Percentiles rank a stretch among this genome's conserved stretches.
phyloP scores from a whole-genome alignment of 2,888 invertebrate genomes.

The Osmoderma eremita region DNA sequence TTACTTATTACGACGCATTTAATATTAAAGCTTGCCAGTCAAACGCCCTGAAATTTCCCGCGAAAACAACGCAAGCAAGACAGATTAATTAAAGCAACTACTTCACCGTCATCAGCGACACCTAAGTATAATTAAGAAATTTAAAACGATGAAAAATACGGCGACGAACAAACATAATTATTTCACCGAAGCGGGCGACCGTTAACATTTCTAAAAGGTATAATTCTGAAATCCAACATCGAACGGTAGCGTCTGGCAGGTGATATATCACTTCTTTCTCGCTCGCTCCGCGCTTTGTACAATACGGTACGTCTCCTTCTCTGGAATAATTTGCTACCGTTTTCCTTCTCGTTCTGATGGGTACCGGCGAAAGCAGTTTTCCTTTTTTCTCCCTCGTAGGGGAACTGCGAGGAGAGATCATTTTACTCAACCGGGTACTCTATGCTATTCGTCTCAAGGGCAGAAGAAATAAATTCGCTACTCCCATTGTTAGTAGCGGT shows the following conservation, averaged over 20 bases:
- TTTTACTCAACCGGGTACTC: slow-evolving; percentile 49
- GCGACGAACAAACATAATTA: slow-evolving; percentile 31
- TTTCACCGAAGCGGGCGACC: slow-evolving; percentile 10
- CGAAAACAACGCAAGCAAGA: slow-evolving; percentile 17
- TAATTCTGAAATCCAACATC: slow-evolving; percentile 42
- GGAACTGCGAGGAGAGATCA: slow-evolving; percentile 46
- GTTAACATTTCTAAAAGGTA: slow-evolving; percentile 36
- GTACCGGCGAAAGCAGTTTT: not conserved
- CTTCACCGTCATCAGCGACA: slow-evolving; percentile 28
- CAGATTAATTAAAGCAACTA: slow-evolving; percentile 38
- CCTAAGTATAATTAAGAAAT: slow-evolving; percentile 37
- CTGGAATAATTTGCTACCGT: not conserved
- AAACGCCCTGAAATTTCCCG: not conserved
- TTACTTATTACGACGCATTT: not conserved
- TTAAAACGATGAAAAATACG: slow-evolving; percentile 37
- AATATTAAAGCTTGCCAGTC: not conserved
- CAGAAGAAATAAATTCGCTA: slow-evolving; percentile 42
- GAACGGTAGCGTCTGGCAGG: slow-evolving; percentile 44
- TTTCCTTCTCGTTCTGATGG: slow-evolving; percentile 3
- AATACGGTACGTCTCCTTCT: slow-evolving; percentile 34
- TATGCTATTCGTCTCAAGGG: slow-evolving; percentile 39
- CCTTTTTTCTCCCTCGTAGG: slow-evolving; percentile 1
- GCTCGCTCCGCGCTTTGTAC: not conserved
- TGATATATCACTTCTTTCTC: slow-evolving; percentile 44
- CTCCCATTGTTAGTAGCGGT: slow-evolving; percentile 8